Conservation (phyloP, 2,113 vertebrate species). For the Muntiacus reevesi region DNA sequence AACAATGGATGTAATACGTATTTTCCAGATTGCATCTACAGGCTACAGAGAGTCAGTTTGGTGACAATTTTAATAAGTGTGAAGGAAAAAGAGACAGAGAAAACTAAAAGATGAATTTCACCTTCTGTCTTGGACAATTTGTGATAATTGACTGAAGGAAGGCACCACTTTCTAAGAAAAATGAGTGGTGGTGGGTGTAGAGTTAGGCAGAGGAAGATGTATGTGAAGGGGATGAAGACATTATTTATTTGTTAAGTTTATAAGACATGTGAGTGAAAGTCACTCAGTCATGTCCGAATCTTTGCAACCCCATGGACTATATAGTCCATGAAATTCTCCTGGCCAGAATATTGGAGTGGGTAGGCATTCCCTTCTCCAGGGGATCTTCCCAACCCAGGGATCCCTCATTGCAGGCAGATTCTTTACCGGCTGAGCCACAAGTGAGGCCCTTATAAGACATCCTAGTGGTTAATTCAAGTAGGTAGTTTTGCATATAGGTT, state of each 20-base stretch:
- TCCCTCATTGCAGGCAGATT: not conserved
- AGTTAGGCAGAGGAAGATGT: not conserved
- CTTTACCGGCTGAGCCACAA: not conserved
- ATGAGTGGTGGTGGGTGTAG: not conserved
- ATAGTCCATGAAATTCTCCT: not conserved
- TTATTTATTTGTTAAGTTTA: not conserved
- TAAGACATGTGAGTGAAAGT: not conserved
- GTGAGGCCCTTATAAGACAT: not conserved
- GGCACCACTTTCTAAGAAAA: not conserved
- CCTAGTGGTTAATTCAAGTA: not conserved
- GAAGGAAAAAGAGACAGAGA: not conserved
- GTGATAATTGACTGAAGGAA: not conserved
- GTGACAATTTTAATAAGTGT: not conserved
- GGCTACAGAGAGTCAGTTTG: not conserved
- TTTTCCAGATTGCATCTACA: not conserved
- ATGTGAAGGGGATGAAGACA: not conserved
- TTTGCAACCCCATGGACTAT: not conserved
- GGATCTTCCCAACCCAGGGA: not conserved
- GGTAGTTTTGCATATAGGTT: not conserved
- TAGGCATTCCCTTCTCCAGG: not conserved
- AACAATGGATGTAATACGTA: not conserved
- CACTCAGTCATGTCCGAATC: fast-evolving
- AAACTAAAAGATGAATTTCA: not conserved
- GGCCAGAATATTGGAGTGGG: not conserved
- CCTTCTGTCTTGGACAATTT: not conserved